phyloP scores from a whole-genome alignment of 1,140 invertebrate species.

The Achatina immaculata region DNA sequence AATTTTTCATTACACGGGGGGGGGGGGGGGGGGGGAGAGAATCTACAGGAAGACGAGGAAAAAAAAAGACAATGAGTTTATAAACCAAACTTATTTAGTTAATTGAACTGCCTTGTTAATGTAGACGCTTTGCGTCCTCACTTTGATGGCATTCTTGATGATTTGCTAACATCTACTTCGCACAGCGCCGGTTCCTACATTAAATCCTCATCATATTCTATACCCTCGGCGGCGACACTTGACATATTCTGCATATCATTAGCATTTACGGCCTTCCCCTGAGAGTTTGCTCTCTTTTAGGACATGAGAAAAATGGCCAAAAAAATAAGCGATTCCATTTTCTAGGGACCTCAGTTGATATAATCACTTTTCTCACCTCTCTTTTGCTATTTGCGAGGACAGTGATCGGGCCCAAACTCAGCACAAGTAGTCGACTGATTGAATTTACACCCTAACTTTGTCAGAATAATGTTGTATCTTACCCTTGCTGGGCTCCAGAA shows the following conservation, averaged over 20 bases:
- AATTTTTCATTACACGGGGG: too few relatives aligned
- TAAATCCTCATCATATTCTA: neutral
- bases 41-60: too few relatives aligned
- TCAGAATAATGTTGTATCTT: too few relatives aligned
- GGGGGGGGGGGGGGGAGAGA: too few relatives aligned
- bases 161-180: neutral
- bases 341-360: neutral
- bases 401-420: neutral
- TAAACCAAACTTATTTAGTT: too few relatives aligned
- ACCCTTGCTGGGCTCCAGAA: too few relatives aligned
- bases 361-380: neutral
- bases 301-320: neutral
- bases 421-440: neutral
- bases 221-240: neutral
- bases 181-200: neutral
- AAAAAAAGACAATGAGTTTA: too few relatives aligned
- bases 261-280: neutral
- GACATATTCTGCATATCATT: neutral
- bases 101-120: too few relatives aligned
- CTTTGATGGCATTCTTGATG: neutral
- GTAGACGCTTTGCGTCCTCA: neutral
- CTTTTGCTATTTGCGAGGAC: neutral
- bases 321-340: neutral
- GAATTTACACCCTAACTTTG: too few relatives aligned
- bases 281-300: neutral